Base-by-base conservation (phyloP, 2,888 invertebrate genomes). In the Heteromurus nitidus region DNA sequence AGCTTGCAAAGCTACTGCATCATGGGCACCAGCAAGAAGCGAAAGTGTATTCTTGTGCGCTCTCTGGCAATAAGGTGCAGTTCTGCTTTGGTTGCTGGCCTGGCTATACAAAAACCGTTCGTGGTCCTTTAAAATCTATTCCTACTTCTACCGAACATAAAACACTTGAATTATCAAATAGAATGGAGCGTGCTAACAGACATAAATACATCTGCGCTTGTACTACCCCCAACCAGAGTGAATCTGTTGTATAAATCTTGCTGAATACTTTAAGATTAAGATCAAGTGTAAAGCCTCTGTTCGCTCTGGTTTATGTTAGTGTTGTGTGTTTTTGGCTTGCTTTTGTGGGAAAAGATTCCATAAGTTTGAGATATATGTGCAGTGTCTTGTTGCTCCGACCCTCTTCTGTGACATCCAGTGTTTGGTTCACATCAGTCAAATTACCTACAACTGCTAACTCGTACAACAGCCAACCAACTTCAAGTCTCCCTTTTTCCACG, bases 31-130 rank as follows among this genome's bases (percentile, higher is more conserved):
- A 36, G 36, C 13, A 36, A 36, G 13, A 36, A 36, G 36, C 13
- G 13, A 36, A 36, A 47, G 47, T n/a, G n/a, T n/a, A 74, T 74
- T 65, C 64, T 74, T 74, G 53, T 30, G 20, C n/a, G 50, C 20
- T n/a, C 9, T 50, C 20, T 65, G 28, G 7, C 30, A 44, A 20
- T 64, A 18, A 50, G 75, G 65, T 67, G 53, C 67, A 75, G 75
- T 75, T 75, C 50, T 50, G 50, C 75, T 75, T 55, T 64, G 67
- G 64, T 75, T 74, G 74, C 62, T 60, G 64, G 74, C 36, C 74
- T 44, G 53, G 55, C 28, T 30, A 75, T 44, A 36, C 50, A 47
- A 36, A 36, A 47, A 5, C 44, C n/a, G 36, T 72, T 60, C 36
- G 47, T 16, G 36, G n/a, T n/a, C 26, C 3, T 22, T 5, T 53